A percentile compares a stretch with the other conserved stretches of the same genome.
phyloP scores from a whole-genome alignment of 2,797 vertebrate genomes.

The Salmo trutta region DNA sequence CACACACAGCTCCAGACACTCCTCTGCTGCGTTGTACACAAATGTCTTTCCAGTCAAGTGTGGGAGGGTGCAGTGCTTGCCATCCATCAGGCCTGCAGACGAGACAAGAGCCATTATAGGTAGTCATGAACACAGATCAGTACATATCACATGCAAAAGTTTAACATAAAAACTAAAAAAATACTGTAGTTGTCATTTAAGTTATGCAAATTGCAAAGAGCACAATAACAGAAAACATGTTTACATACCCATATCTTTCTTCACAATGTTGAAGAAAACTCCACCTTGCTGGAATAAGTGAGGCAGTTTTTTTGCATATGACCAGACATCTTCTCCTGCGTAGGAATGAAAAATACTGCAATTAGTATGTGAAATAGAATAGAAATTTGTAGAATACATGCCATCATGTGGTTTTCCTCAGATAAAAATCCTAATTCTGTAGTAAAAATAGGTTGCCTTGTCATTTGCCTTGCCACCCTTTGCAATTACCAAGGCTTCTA shows the following conservation, averaged over 20 bases:
- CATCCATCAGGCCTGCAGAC: conserved; percentile 87
- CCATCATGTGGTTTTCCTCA: not conserved
- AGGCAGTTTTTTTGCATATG: conserved; percentile 95
- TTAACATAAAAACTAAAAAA: too few relatives aligned
- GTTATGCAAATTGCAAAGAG: too few relatives aligned
- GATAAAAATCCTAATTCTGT: not conserved
- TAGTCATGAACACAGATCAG: not conserved
- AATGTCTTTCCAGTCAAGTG: conserved; percentile 95
- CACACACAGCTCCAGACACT: conserved; percentile 93
- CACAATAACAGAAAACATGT: not conserved
- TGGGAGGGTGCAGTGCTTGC: conserved; percentile 96
- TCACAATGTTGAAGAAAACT: conserved; percentile 98
- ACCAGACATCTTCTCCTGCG: conserved; percentile 97
- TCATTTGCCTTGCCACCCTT: too few relatives aligned
- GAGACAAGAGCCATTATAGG: conserved; percentile 21
- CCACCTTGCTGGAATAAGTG: conserved; percentile 95
- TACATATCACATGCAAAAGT: not conserved
- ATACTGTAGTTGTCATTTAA: too few relatives aligned
- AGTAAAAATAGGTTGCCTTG: not conserved
- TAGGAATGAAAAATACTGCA: not conserved
- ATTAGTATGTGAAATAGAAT: not conserved
- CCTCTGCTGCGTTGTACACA: conserved; percentile 92
- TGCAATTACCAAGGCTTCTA: too few relatives aligned
- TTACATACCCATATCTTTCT: conserved; percentile 94
- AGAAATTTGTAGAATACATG: not conserved